Evolutionary conservation across 2,888 invertebrate species (phyloP).

Genomic region (Leptinotarsa peninsularis): DNA sequence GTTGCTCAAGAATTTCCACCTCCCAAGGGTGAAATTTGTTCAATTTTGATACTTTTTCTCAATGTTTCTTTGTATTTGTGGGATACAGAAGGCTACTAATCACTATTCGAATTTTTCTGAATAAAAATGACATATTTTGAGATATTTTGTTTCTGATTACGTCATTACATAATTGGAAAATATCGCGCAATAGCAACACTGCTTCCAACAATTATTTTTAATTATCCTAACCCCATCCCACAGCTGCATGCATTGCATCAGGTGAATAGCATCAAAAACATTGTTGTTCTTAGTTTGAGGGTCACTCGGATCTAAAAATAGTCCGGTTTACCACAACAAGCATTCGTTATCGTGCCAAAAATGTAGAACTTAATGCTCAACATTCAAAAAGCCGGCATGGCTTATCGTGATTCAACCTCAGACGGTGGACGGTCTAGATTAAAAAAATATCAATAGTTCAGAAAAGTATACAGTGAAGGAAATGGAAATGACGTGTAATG

Average conservation of each 20-base stretch:
- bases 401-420: slow-evolving; percentile 17
- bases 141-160: too few relatives aligned
- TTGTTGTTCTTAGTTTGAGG: slow-evolving; percentile 27
- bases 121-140: too few relatives aligned
- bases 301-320: slow-evolving; percentile 39
- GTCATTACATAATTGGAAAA: too few relatives aligned
- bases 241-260: background rate
- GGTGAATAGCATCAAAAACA: slow-evolving; percentile 14
- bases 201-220: too few relatives aligned
- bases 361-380: slow-evolving; percentile 11
- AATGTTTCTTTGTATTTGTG: too few relatives aligned
- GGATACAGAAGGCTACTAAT: too few relatives aligned
- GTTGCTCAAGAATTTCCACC: too few relatives aligned
- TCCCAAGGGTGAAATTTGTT: too few relatives aligned
- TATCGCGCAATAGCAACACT: too few relatives aligned
- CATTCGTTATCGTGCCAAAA: slow-evolving; percentile 31
- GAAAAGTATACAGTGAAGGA: background rate
- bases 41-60: too few relatives aligned
- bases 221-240: background rate
- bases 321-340: slow-evolving; percentile 35
- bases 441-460: background rate
- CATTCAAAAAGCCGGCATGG: slow-evolving; percentile 12
- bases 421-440: slow-evolving; percentile 11
- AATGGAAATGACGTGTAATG: too few relatives aligned
- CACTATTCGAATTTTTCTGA: too few relatives aligned